These are phyloP conservation scores for Urocyon cinereoargenteus DNA, from an alignment of 2,797 vertebrate genomes.

Conservation along the genomic window DNA sequence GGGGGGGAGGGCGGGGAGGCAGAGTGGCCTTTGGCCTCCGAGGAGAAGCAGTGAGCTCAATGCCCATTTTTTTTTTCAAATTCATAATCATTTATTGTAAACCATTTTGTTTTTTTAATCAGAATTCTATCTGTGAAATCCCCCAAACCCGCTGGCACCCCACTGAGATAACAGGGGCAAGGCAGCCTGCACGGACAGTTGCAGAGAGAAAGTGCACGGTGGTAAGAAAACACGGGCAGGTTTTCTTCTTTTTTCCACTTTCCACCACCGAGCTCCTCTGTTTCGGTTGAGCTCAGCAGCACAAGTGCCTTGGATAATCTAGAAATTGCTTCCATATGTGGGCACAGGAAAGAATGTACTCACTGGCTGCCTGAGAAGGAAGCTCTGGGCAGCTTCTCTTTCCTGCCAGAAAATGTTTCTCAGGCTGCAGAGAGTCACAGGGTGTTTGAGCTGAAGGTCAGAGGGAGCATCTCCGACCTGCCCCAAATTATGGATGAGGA, in stretches of 20 bases:
- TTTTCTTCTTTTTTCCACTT: conserved; percentile 57
- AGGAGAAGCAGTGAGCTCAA: neutral
- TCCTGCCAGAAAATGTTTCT: conserved; percentile 69
- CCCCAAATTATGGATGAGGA: neutral
- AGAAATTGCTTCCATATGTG: conserved; percentile 83
- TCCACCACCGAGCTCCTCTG: conserved; percentile 44
- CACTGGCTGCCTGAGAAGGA: conserved; percentile 66
- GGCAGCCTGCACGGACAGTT: neutral
- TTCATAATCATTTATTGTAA: no score
- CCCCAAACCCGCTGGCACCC: neutral
- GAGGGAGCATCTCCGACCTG: neutral
- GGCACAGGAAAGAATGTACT: conserved; percentile 79
- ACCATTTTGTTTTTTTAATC: neutral
- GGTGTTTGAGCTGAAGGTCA: neutral
- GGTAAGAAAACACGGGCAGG: neutral
- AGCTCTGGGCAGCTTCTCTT: conserved; percentile 69
- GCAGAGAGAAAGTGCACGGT: neutral
- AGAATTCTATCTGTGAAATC: conserved; percentile 23
- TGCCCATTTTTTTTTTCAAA: neutral
- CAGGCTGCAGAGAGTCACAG: neutral
- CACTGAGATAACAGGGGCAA: neutral
- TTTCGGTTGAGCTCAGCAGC: conserved; percentile 70
- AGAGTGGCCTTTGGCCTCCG: neutral
- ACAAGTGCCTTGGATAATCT: conserved; percentile 72
- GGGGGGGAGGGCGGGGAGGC: no score